phyloP scores from a whole-genome alignment of 2,888 invertebrate species.

The Esperia sulphurella region DNA sequence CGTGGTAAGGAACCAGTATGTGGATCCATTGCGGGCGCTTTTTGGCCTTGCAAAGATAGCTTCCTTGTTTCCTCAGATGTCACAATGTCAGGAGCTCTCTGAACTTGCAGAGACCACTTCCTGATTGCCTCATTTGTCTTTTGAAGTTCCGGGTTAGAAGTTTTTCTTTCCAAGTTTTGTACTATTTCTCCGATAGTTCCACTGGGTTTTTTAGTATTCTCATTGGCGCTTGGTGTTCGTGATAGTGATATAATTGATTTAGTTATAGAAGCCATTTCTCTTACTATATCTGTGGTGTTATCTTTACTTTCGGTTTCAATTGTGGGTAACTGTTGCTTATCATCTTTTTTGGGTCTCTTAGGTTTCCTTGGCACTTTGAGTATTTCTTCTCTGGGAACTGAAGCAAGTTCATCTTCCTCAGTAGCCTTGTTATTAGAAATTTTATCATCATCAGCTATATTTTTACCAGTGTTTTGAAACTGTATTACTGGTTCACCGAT shows the following conservation, averaged over 20 bases:
- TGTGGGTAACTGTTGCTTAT: constrained; percentile 16
- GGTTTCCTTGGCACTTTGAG: constrained; percentile 63
- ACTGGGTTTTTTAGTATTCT: constrained; percentile 32
- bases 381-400: constrained; percentile 55
- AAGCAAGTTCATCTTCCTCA: constrained; percentile 40
- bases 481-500: constrained; percentile 45
- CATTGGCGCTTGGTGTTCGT: constrained; percentile 59
- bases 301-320: constrained; percentile 7
- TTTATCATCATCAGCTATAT: constrained; percentile 68
- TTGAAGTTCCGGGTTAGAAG: constrained; percentile 15
- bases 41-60: constrained; percentile 53
- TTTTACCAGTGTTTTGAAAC: constrained; percentile 33
- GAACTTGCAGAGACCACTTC: constrained; percentile 58
- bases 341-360: constrained; percentile 52
- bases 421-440: constrained; percentile 42
- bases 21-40: constrained; percentile 30
- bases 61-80: constrained; percentile 57
- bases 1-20: constrained; percentile 58
- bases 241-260: constrained; percentile 62
- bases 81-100: constrained; percentile 32
- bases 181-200: constrained; percentile 40
- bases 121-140: constrained; percentile 54
- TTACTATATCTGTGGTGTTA: constrained; percentile 19
- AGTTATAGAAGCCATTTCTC: constrained; percentile 48
- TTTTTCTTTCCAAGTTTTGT: constrained; percentile 43